Percentiles rank a stretch among this genome's conserved stretches.
Evolutionary conservation across 1,140 invertebrate species (phyloP).

Genomic region (Orius insidiosus): DNA sequence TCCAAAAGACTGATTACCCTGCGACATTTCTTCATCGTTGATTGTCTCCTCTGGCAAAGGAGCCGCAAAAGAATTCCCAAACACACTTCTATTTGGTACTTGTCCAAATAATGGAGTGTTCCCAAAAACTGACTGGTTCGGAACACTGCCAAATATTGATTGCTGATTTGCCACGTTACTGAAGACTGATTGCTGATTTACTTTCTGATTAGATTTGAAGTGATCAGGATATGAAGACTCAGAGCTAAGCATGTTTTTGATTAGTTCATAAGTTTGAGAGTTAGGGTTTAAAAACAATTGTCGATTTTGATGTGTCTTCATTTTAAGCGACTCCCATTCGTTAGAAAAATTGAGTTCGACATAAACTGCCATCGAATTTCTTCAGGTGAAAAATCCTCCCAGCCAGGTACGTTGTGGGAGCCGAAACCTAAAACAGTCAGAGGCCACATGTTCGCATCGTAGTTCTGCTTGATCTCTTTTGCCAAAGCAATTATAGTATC

Average conservation of each 20-base stretch:
- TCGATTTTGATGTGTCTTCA: background rate
- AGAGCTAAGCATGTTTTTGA: background rate
- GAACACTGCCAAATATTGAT: too few relatives aligned
- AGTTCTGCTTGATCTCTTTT: conserved; percentile 3
- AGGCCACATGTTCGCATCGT: conserved; percentile 14
- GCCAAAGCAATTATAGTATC: background rate
- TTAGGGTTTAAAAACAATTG: background rate
- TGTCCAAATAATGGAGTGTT: background rate
- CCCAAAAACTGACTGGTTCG: background rate
- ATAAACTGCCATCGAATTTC: conserved; percentile 13
- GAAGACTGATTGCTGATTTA: too few relatives aligned
- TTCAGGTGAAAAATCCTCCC: conserved; percentile 15
- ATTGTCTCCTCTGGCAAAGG: too few relatives aligned
- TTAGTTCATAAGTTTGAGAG: background rate
- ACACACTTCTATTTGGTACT: background rate
- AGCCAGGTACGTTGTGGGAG: conserved; percentile 12
- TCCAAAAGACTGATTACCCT: too few relatives aligned
- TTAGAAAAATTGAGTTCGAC: conserved; percentile 5
- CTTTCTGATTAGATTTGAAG: background rate
- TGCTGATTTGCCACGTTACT: too few relatives aligned
- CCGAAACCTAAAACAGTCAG: conserved; percentile 3
- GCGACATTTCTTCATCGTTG: too few relatives aligned
- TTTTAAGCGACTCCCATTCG: background rate
- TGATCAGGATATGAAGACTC: too few relatives aligned
- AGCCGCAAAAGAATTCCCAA: too few relatives aligned